Base-by-base conservation (phyloP, 2,797 vertebrate genomes). In the Brachyrhaphis roseni region DNA sequence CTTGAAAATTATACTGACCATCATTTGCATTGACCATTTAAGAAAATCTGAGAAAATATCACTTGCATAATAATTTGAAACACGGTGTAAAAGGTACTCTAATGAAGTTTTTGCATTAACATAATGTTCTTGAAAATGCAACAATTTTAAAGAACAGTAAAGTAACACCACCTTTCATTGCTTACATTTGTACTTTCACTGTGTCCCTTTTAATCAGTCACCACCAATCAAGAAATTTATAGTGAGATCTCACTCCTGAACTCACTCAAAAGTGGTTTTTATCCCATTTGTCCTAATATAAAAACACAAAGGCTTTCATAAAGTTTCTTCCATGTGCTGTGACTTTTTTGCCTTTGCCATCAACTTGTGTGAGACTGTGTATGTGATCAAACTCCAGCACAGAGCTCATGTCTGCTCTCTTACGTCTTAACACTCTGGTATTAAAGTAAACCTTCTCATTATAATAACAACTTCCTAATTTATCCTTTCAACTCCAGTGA, bases 391-490 rank as follows among this genome's bases (percentile, higher is more conserved):
- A 59, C 20, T 72, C 47, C 43, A 57, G 39, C 66, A 28, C 26
- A 72, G n/a, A 49, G 16, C 31, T 81, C 83, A 83, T 79, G 47
- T 80, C 64, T 86, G 84, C 76, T 26, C 15, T 53, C 4, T 8
- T 62, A 45, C 15, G 43, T 75, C 84, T 81, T 80, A 71, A 75
- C 57, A 41, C 26, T 76, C 68, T 75, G 46, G 16, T 46, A 16
- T 72, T 43, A 84, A 89, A 88, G 4, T 76, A 87, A 89, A 86
- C 53, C 31, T 68, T 79, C 55, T 84, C 45, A 78, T 84, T 82
- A 88, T 80, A 83, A 79, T 83, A 83, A 79, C 74, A 84, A 74
- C 78, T 70, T 72, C 46, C 45, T 72, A 53, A 31, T 80, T 78
- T 68, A 26, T 3, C 0, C n/a, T 75, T 3, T 76, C 57, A 80